Base-by-base conservation (phyloP, 2,888 invertebrate species). In the Candidula unifasciata region DNA sequence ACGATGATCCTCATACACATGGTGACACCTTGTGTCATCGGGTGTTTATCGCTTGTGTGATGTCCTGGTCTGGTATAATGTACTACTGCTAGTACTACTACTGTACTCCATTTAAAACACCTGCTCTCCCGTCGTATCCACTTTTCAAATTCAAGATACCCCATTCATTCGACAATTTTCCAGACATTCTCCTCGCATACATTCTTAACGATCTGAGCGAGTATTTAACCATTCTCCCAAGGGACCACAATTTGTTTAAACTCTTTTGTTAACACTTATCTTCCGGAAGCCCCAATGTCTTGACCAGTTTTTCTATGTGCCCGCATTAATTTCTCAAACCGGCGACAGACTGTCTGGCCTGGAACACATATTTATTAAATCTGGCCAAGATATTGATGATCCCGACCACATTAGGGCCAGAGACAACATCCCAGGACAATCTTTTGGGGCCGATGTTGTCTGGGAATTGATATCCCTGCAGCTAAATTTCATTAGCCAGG, bases 291-390 rank as follows among this genome's bases (percentile, higher is more conserved):
- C 30, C 3, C n/a, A 54, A 57, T 77, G 30, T 77, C 73, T 44
- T 73, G 44, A 6, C 60, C 6, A 8, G 21, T 0, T 79, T 60
- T 79, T 79, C n/a, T n/a, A 79, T 66, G 44, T 37, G 57, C 66
- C n/a, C n/a, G 79, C 66, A 79, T 79, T 66, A 79, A 79, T 79
- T 79, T 79, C 79, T 66, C n/a, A 79, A 79, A 66, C 37, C 64
- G 64, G 79, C 60, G 79, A 37, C 79, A 37, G 44, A 21, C 79
- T 66, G 79, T 64, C 79, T 79, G 37, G 44, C 18, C 79, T 5
- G 24, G 30, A 44, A 64, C 66, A 79, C 66, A 66, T 33, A 73
- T 73, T 81, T 73, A 60, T 73, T 57, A 73, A 73, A 52, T 35
- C 66, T n/a, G 54, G 73, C 33, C n/a, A 35, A 30, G 73, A 71